Conservation (phyloP, 64 coral and sea anemone species). For the Stylophora pistillata region DNA sequence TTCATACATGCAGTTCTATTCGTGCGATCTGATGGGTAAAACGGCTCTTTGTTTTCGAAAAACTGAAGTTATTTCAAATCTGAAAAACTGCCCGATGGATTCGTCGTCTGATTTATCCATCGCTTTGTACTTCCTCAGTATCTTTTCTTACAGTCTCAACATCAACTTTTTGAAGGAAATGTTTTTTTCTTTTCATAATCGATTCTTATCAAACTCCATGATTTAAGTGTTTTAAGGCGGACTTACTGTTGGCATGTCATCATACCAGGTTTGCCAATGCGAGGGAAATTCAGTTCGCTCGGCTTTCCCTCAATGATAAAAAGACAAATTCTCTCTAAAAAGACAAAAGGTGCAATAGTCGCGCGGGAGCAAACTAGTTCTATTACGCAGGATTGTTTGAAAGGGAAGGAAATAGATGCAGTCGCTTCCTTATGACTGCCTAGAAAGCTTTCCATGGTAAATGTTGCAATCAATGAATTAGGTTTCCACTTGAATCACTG, state of each 20-base stretch:
- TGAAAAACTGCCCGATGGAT: no score
- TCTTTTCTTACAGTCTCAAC: no score
- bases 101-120: no score
- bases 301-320: neutral
- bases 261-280: neutral
- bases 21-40: neutral
- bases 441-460: constrained; percentile 34
- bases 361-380: constrained; percentile 21
- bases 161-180: no score
- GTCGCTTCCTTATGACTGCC: constrained; percentile 23
- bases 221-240: no score
- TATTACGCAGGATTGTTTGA: constrained; percentile 40
- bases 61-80: no score
- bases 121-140: no score
- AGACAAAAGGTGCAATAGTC: neutral
- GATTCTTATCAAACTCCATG: no score
- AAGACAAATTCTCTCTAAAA: constrained; percentile 13
- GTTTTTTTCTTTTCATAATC: no score
- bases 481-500: neutral
- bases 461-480: constrained; percentile 13
- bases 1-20: neutral
- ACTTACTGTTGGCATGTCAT: neutral
- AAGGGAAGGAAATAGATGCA: constrained; percentile 45
- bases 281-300: neutral
- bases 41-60: no score